Percentiles rank a stretch among this genome's conserved stretches.
Conservation (phyloP, 2,113 vertebrate genomes). For the Abramis brama region DNA sequence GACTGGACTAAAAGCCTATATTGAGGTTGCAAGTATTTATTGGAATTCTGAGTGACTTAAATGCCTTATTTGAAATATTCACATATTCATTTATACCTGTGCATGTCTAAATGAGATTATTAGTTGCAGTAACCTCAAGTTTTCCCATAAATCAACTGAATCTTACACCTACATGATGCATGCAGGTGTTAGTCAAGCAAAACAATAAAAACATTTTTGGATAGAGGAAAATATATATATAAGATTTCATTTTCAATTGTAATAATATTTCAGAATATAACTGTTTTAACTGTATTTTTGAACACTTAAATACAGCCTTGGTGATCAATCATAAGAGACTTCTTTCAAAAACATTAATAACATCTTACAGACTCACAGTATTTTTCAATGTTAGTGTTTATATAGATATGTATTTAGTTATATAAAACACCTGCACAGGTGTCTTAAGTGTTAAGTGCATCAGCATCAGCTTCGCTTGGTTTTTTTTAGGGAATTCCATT, state of each 20-base stretch:
- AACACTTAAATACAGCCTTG: not conserved
- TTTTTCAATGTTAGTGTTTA: no score
- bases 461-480: not conserved
- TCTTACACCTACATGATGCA: no score
- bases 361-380: no score
- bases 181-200: no score
- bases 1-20: not conserved
- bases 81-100: no score
- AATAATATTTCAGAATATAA: not conserved
- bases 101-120: no score
- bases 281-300: not conserved
- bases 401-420: not conserved
- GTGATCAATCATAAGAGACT: not conserved
- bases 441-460: not conserved
- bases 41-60: not conserved
- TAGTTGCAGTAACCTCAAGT: not conserved
- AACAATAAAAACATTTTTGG: no score
- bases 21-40: not conserved
- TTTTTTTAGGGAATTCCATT: constrained; percentile 36
- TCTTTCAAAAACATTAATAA: not conserved
- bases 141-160: not conserved
- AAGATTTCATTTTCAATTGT: not conserved
- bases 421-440: not conserved
- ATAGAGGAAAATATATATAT: no score
- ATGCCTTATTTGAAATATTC: no score